A percentile compares a stretch with the other conserved stretches of the same genome.
Evolutionary conservation across 2,888 invertebrate genomes (phyloP).

Genomic region (Plebejus argus): DNA sequence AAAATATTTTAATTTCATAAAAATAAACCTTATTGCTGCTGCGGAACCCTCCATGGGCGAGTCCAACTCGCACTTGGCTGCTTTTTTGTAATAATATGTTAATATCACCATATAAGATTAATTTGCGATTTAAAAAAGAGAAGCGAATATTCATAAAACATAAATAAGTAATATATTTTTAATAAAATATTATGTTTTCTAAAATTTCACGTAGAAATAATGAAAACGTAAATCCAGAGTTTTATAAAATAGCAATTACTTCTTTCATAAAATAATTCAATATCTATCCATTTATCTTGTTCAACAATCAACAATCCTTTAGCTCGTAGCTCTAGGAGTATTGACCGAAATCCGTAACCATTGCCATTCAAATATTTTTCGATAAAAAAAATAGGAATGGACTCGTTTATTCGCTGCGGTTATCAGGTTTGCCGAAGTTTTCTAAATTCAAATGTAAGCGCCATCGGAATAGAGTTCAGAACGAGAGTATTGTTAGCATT

Average conservation of each 20-base stretch:
- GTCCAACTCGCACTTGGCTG: too few species aligned
- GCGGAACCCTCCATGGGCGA: too few species aligned
- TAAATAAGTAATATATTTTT: neutral
- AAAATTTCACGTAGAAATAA: neutral
- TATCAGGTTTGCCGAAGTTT: neutral
- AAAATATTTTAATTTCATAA: too few species aligned
- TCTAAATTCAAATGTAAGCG: conserved; percentile 38
- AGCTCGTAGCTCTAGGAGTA: neutral
- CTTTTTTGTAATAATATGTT: too few species aligned
- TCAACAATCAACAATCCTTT: neutral
- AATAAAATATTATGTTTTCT: neutral
- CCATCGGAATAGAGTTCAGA: conserved; percentile 34
- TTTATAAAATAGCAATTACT: neutral
- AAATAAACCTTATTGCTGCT: too few species aligned
- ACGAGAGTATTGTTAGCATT: conserved; percentile 40
- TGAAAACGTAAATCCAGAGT: neutral
- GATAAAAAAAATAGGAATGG: neutral
- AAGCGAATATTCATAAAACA: neutral
- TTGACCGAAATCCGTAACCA: conserved; percentile 13
- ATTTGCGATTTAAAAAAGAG: neutral
- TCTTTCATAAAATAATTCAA: neutral
- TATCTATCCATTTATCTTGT: conserved; percentile 15
- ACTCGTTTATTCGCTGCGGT: conserved; percentile 18
- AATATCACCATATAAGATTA: neutral
- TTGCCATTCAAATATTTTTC: neutral